Conservation (phyloP, 2,113 vertebrate genomes). For the Okapia johnstoni region DNA sequence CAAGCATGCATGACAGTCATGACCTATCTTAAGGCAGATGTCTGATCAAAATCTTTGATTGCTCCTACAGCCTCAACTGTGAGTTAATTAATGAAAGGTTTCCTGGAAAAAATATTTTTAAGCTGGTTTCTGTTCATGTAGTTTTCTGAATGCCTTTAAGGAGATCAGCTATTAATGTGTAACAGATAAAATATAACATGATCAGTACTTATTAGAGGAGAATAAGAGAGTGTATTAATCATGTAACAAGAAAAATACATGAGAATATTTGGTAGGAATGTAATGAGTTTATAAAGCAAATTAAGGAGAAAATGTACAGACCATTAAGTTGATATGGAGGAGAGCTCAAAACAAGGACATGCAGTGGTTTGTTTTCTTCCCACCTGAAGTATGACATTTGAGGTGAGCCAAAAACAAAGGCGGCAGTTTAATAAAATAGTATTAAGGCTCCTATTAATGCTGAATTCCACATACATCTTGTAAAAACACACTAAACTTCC, state of each 20-base stretch:
- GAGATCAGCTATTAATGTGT: background rate
- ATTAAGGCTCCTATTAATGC: background rate
- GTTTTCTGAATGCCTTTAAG: background rate
- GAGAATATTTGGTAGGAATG: background rate
- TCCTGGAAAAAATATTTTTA: background rate
- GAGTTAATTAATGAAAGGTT: background rate
- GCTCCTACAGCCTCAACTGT: background rate
- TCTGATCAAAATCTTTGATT: background rate
- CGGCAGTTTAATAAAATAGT: background rate
- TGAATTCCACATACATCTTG: background rate
- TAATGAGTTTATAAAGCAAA: background rate
- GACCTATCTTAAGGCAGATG: background rate
- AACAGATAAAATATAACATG: background rate
- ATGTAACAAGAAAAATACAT: background rate
- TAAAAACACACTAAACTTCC: background rate
- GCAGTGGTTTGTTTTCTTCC: background rate
- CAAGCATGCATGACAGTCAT: background rate
- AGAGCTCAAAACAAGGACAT: background rate
- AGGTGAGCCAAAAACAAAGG: background rate
- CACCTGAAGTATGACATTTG: background rate
- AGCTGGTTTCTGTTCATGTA: background rate
- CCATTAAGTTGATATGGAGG: background rate
- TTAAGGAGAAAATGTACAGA: background rate
- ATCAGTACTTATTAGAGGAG: background rate
- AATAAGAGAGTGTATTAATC: background rate